Conservation (phyloP, 2,113 vertebrate genomes). For the Picathartes gymnocephalus region DNA sequence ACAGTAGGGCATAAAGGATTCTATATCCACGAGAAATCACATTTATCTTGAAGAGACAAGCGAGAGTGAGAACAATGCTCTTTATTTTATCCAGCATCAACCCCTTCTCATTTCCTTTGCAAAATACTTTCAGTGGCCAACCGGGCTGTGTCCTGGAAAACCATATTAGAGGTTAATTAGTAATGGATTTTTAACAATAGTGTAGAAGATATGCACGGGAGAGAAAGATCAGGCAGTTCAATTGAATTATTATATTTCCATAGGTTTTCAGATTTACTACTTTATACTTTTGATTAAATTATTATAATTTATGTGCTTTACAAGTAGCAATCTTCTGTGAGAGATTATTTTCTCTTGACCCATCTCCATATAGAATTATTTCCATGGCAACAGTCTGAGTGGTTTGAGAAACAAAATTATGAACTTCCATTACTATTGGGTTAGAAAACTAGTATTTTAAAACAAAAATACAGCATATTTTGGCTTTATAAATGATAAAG, state of each 20-base stretch:
- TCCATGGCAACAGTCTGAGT: constrained; percentile 43
- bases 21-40: constrained; percentile 1
- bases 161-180: constrained; percentile 14
- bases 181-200: constrained; percentile 35
- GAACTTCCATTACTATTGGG: background rate
- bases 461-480: background rate
- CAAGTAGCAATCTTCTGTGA: constrained; percentile 14
- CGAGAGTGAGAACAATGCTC: background rate
- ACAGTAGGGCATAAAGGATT: background rate
- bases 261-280: constrained; percentile 12
- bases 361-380: constrained; percentile 48
- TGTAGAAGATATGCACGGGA: background rate
- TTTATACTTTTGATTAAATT: constrained; percentile 47
- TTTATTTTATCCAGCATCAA: background rate
- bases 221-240: constrained; percentile 8
- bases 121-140: background rate
- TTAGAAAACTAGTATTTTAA: background rate
- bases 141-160: constrained; percentile 10
- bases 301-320: constrained; percentile 55
- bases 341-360: constrained; percentile 41
- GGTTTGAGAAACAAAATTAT: constrained; percentile 1
- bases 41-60: background rate
- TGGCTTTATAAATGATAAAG: background rate
- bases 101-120: background rate
- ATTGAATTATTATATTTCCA: constrained; percentile 35